These are phyloP conservation scores for Andrena minutula DNA, from an alignment of 2,888 invertebrate species.

Conservation along the genomic window DNA sequence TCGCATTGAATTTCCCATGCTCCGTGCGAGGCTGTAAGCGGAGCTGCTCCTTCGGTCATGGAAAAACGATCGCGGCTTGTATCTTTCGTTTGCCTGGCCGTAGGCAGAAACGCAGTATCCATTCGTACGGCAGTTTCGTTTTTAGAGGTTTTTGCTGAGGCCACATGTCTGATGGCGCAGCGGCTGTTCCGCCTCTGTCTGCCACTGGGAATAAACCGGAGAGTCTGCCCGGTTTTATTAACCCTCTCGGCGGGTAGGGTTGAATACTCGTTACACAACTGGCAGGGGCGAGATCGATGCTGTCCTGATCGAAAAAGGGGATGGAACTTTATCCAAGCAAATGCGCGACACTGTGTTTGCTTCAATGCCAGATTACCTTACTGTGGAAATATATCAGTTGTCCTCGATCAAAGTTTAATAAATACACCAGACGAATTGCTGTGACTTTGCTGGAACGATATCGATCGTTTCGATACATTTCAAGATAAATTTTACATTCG, in stretches of 20 bases:
- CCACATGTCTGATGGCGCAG: slow-evolving; percentile 16
- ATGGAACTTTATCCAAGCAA: slow-evolving; percentile 1
- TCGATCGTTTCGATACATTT: neutral
- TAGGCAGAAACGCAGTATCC: slow-evolving; percentile 9
- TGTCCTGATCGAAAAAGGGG: neutral
- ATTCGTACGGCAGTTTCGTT: neutral
- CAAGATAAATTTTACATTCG: no score
- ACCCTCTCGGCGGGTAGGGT: neutral
- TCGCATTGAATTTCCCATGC: slow-evolving; percentile 12
- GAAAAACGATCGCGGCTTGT: slow-evolving; percentile 31
- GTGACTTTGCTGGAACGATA: no score
- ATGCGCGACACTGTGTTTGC: neutral
- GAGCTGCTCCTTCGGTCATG: neutral
- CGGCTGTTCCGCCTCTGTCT: neutral
- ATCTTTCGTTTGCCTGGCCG: neutral
- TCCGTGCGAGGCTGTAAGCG: neutral
- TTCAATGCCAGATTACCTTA: neutral
- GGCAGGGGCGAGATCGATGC: neutral
- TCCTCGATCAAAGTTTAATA: no score
- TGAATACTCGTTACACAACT: slow-evolving; percentile 6
- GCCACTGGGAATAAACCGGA: slow-evolving; percentile 8
- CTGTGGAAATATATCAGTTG: neutral
- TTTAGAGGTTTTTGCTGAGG: slow-evolving; percentile 21
- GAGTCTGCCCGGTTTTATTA: slow-evolving; percentile 6
- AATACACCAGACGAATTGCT: no score